Evolutionary conservation across 2,888 invertebrate genomes (phyloP).

Genomic region (Mellilla xanthometata): DNA sequence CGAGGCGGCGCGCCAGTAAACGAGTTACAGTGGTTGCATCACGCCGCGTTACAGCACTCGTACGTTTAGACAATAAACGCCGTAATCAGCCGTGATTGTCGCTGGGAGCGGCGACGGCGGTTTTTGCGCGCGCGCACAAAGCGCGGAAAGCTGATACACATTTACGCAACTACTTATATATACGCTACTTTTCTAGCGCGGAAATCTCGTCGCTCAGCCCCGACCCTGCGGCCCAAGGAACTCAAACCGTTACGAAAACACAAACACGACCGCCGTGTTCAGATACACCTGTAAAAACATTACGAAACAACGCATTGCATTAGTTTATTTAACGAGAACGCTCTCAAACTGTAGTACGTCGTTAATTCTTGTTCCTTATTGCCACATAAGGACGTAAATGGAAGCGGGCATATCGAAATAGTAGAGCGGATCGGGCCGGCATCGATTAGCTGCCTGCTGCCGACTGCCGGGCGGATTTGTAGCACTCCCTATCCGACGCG

Average conservation of each 20-base stretch:
- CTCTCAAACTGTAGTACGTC: slow-evolving; percentile 27
- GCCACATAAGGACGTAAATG: slow-evolving; percentile 53
- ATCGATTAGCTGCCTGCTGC: slow-evolving; percentile 35
- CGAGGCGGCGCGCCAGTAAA: too few species aligned
- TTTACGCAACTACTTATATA: slow-evolving; percentile 67
- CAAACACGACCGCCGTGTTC: neutral
- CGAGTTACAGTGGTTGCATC: neutral
- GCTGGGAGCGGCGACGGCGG: slow-evolving; percentile 55
- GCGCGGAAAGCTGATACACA: slow-evolving; percentile 66
- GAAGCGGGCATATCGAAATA: slow-evolving; percentile 37
- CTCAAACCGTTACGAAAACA: slow-evolving; percentile 44
- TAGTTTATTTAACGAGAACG: slow-evolving; percentile 16
- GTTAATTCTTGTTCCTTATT: slow-evolving; percentile 44
- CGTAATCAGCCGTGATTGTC: slow-evolving; percentile 64
- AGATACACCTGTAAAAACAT: slow-evolving; percentile 14
- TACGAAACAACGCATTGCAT: slow-evolving; percentile 9
- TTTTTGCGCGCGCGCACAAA: slow-evolving; percentile 58
- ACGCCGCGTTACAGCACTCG: too few species aligned
- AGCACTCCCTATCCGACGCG: slow-evolving; percentile 14
- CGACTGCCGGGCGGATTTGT: slow-evolving; percentile 15
- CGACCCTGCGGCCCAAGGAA: slow-evolving; percentile 21
- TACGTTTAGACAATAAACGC: slow-evolving; percentile 66
- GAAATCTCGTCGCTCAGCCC: slow-evolving; percentile 29
- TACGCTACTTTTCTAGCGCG: slow-evolving; percentile 51
- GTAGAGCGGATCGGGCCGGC: slow-evolving; percentile 28